Evolutionary conservation across 1,140 invertebrate species (phyloP).

Genomic region (Heliconius melpomene): DNA sequence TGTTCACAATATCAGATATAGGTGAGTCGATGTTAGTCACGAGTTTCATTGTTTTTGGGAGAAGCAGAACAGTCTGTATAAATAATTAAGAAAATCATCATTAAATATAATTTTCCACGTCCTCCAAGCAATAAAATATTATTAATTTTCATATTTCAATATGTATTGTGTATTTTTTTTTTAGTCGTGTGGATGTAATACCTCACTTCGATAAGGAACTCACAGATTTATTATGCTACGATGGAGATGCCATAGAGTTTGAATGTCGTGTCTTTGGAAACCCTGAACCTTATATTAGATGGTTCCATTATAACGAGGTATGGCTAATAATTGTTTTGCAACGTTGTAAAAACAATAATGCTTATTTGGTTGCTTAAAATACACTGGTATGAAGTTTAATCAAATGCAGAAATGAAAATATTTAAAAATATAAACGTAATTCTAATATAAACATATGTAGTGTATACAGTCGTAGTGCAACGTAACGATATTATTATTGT

Average conservation of each 20-base stretch:
- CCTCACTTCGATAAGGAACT: conserved; percentile 87
- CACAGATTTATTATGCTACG: conserved; percentile 89
- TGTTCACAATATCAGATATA: conserved; percentile 65
- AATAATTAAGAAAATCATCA: too few relatives aligned
- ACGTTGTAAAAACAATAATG: too few relatives aligned
- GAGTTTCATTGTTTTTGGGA: neutral
- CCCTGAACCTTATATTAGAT: conserved; percentile 86
- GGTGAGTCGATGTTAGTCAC: conserved; percentile 46
- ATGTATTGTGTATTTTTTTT: conserved; percentile 8
- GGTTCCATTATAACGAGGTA: conserved; percentile 91
- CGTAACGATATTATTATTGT: too few relatives aligned
- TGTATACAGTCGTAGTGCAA: too few relatives aligned
- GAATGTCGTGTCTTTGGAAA: conserved; percentile 88
- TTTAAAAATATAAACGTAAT: too few relatives aligned
- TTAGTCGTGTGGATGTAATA: conserved; percentile 87
- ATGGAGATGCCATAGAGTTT: conserved; percentile 89
- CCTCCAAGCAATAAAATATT: too few relatives aligned
- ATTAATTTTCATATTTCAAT: neutral
- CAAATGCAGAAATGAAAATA: too few relatives aligned
- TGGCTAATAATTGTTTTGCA: neutral
- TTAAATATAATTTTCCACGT: too few relatives aligned
- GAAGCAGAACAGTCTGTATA: too few relatives aligned
- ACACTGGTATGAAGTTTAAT: too few relatives aligned
- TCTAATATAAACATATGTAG: too few relatives aligned
- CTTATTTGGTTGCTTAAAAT: too few relatives aligned